Conservation (phyloP, 2,797 vertebrate species). For the Rousettus madagascariensis region DNA sequence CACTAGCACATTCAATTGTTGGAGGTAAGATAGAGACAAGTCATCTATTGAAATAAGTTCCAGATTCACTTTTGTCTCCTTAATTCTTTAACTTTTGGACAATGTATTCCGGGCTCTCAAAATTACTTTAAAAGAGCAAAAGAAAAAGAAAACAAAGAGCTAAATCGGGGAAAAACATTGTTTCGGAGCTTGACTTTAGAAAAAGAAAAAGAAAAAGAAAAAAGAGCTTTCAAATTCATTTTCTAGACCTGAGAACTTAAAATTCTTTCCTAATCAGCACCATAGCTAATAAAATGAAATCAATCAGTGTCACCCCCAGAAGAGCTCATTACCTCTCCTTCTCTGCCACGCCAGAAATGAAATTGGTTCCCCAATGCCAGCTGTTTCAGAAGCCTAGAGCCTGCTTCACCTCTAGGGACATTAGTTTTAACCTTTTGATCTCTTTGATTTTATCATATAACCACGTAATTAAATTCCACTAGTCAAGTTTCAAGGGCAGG, state of each 20-base stretch:
- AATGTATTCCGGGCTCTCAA: background rate
- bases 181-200: background rate
- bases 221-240: background rate
- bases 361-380: slow-evolving; percentile 41
- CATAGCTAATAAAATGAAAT: slow-evolving; percentile 19
- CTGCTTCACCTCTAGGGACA: slow-evolving; percentile 61
- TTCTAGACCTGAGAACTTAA: background rate
- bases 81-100: background rate
- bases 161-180: background rate
- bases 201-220: background rate
- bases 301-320: background rate
- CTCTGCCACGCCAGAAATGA: background rate
- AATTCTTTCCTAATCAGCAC: background rate
- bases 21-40: background rate
- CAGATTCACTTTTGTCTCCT: background rate
- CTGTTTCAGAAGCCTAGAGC: slow-evolving; percentile 18
- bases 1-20: background rate
- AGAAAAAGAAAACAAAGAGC: background rate
- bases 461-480: slow-evolving; percentile 73
- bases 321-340: background rate
- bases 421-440: slow-evolving; percentile 59
- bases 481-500: slow-evolving; percentile 62
- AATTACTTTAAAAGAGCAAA: background rate
- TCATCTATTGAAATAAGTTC: background rate
- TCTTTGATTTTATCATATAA: slow-evolving; percentile 75